phyloP scores from a whole-genome alignment of 2,113 vertebrate species.

The Pithys albifrons region DNA sequence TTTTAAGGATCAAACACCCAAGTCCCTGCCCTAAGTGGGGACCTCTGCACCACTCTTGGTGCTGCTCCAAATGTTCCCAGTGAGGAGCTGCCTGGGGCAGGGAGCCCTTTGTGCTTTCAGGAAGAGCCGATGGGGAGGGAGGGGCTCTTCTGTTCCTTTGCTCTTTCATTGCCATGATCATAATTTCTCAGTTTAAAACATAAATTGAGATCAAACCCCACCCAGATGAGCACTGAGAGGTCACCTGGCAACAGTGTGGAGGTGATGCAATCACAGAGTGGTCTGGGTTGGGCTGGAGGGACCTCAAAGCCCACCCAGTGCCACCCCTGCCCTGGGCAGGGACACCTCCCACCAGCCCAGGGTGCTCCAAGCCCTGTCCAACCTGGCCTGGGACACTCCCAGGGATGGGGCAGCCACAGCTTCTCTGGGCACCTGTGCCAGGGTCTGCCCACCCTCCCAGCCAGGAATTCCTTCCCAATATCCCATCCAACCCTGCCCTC shows the following conservation, averaged over 20 bases:
- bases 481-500: accelerated
- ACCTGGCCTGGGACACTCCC: not conserved
- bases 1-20: not conserved
- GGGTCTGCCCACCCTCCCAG: accelerated
- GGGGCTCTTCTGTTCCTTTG: not conserved
- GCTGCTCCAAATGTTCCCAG: not conserved
- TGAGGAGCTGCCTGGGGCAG: not conserved
- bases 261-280: not conserved
- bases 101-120: not conserved
- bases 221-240: not conserved
- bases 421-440: not conserved
- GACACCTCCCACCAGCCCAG: not conserved
- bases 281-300: not conserved
- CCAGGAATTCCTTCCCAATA: accelerated
- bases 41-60: not conserved
- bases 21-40: not conserved
- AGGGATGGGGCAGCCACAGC: not conserved
- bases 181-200: not conserved
- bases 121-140: accelerated
- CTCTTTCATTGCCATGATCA: not conserved
- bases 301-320: too few relatives aligned
- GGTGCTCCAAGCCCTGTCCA: not conserved
- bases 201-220: not conserved
- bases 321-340: not conserved
- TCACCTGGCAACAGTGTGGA: accelerated